Evolutionary conservation across 2,888 invertebrate genomes (phyloP), one percentile per base, ranked within the genome.

Genomic region (Hypomecis punctinalis): DNA sequence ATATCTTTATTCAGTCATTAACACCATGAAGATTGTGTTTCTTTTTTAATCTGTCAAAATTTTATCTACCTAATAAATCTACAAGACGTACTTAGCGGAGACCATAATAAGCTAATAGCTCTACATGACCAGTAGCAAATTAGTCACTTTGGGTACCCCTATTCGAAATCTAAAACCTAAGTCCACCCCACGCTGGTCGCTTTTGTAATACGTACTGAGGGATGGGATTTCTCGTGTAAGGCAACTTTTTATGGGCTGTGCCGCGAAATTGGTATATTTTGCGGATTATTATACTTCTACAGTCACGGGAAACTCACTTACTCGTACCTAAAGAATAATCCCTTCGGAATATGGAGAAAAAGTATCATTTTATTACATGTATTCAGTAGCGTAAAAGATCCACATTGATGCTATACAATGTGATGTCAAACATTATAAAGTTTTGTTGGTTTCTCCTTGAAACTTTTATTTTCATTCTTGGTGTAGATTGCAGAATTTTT

Each of bases 121-220:
- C 23, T 23, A 23, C 3, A 23, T 23, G n/a, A n/a, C n/a, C n/a
- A n/a, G 3, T 23, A 23, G 1, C 3, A 23, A 23, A 23, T 23
- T 23, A 23, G 1, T 23, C 23, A 23, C 1, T 23, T 3, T 23
- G 23, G 1, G 3, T 10, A 47, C 47, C 10, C 5, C 4, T 45
- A 45, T 13, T 10, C 5, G 6, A 46, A 46, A 23, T 11, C 33
- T 0, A 13, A 52, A 43, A 3, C 48, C 55, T 62, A 6, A 39
- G 11, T 63, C 11, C 62, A 42, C 5, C 48, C 54, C 51, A 9
- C 36, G 8, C 47, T 8, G 37, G 58, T 40, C 40, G 53, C 51
- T 57, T 60, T 42, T 59, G 58, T 59, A 59, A 63, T 59, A 55
- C 55, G 49, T 35, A 60, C 64, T 59, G 64, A 64, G 63, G 57